These are phyloP conservation scores for Zoanthus sansibaricus DNA, from an alignment of 92 coral and sea anemone genomes.

Conservation along the genomic window DNA sequence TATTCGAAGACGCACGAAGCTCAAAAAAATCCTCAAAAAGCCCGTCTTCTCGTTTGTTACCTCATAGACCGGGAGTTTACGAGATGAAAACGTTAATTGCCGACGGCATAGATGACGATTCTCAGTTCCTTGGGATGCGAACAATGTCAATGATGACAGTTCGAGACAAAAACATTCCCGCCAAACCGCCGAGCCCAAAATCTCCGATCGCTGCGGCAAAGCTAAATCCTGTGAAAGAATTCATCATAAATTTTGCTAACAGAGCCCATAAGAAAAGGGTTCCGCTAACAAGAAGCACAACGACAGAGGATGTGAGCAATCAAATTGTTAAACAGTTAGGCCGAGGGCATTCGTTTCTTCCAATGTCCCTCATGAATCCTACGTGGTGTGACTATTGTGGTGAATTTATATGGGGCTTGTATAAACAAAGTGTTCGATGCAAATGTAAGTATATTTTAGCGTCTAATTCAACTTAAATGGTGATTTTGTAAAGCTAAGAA, in stretches of 20 bases:
- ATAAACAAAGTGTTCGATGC: slow-evolving; percentile 94
- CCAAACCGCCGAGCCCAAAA: slow-evolving; percentile 46
- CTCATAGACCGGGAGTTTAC: slow-evolving; percentile 38
- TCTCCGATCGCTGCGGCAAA: slow-evolving; percentile 52
- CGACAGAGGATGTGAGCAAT: slow-evolving; percentile 73
- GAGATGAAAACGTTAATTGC: slow-evolving; percentile 43
- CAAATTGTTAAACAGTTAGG: slow-evolving; percentile 76
- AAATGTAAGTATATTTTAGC: slow-evolving; percentile 78
- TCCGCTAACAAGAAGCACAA: slow-evolving; percentile 58
- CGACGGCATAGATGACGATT: slow-evolving; percentile 6
- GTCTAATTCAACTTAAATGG: neutral
- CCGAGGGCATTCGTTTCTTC: slow-evolving; percentile 88
- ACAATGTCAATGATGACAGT: slow-evolving; percentile 74
- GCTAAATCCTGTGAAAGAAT: slow-evolving; percentile 88
- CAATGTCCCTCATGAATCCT: slow-evolving; percentile 81
- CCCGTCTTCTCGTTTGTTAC: slow-evolving; percentile 26
- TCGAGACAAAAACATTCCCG: slow-evolving; percentile 54
- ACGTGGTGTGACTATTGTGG: slow-evolving; percentile 99
- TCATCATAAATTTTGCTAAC: slow-evolving; percentile 84
- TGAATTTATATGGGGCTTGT: slow-evolving; percentile 97
- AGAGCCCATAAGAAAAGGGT: slow-evolving; percentile 81
- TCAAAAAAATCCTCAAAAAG: slow-evolving; percentile 20
- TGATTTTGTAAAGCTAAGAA: neutral
- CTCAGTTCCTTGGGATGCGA: slow-evolving; percentile 50
- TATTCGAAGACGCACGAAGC: slow-evolving; percentile 8